Evolutionary conservation across 2,113 vertebrate species (phyloP), one percentile per base, ranked within the genome.

Genomic region (Erythrolamprus reginae): DNA sequence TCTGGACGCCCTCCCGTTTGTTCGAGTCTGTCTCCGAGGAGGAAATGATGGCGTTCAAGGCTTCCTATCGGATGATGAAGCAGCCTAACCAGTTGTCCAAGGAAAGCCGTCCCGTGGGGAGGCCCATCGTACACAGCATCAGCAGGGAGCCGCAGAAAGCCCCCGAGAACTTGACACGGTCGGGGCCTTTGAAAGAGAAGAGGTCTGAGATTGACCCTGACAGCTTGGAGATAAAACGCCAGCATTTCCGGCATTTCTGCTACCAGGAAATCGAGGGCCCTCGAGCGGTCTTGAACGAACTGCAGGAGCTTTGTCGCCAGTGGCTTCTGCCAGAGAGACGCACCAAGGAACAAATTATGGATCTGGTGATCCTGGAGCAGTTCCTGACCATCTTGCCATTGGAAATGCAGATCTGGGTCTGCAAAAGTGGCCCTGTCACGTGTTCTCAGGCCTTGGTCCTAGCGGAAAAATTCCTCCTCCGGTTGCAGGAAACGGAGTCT

Each of bases 241-340:
- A 96, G 87, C 93, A 95, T 24, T 96, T 96, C 92, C 89, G 95
- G 65, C 94, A 96, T 12, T 95, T 96, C 92, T 94, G 95, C 26
- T 96, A 96, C 90, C 94, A 96, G 90, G 96, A 96, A 91, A 95
- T 95, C 3, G 94, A 95, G 58, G 96, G 95, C 4, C 96, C 96
- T 28, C 93, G 95, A 1, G 94, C 94, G 50, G 95, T 96, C 52
- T 90, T 95, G 88, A 96, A 94, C 86, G 95, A 93, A 70, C 95
- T 96, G 21, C 94, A 94, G 88, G 95, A 96, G 87, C 96, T 96
- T 17, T 96, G 95, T 61, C 94, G 93, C 58, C 92, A 96, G 3
- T 96, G 96, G 96, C 95, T 96, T 38, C 92, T 94, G 82, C 96
- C 96, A 50, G 95, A 96, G 90, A 94, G 90, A 0, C 95, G 94